Percentiles rank a stretch among this genome's conserved stretches.
Evolutionary conservation across 2,888 invertebrate species (phyloP).

Genomic region (Leptinotarsa tumamoca): DNA sequence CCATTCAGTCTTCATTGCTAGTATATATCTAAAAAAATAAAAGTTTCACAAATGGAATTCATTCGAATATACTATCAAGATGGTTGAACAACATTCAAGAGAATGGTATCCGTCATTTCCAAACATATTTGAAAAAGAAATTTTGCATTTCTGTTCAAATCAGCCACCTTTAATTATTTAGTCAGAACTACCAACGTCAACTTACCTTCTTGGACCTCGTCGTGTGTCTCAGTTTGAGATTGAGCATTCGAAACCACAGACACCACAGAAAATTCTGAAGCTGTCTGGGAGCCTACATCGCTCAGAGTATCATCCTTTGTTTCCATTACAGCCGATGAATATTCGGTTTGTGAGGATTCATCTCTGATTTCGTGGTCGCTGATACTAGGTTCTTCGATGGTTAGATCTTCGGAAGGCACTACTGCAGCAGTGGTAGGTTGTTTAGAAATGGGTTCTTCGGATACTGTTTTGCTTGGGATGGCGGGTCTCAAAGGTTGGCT

Average conservation of each 20-base stretch:
- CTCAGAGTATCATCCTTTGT: neutral
- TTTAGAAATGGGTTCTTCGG: neutral
- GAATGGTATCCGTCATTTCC: too few species aligned
- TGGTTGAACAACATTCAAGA: too few species aligned
- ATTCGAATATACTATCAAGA: too few species aligned
- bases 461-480: neutral
- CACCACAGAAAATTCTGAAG: neutral
- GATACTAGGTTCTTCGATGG: neutral
- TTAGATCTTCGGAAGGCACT: neutral
- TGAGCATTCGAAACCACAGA: neutral
- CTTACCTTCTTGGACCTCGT: neutral
- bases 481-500: too few species aligned
- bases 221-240: neutral
- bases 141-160: too few species aligned
- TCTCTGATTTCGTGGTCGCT: neutral
- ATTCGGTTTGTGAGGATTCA: conserved; percentile 13
- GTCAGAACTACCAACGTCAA: neutral
- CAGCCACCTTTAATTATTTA: too few species aligned
- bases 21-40: too few species aligned
- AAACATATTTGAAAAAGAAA: too few species aligned
- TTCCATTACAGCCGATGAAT: neutral
- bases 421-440: neutral
- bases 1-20: too few species aligned
- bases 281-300: conserved; percentile 14
- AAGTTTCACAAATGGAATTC: too few species aligned